Base-by-base conservation (phyloP, 2,888 invertebrate species). In the Trichogramma dendrolimi region DNA sequence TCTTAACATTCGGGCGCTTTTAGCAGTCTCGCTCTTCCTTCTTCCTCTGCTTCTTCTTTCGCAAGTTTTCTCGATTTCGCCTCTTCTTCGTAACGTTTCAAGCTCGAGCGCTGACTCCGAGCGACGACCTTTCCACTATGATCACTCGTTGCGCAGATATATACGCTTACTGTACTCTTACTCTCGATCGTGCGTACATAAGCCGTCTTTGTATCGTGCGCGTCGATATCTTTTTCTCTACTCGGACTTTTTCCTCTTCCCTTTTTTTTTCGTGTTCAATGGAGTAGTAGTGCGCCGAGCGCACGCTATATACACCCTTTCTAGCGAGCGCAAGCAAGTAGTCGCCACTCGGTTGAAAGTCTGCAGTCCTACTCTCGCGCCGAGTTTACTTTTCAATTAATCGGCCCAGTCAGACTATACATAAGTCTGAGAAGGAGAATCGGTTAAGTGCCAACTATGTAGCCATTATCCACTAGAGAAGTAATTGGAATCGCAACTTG, bases 341-440 rank as follows among this genome's bases (percentile, higher is more conserved):
- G 63, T 42, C 50, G 66, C 63, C 65, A 67, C 72, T 71, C 74
- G 27, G 27, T 70, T 67, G 72, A 74, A 73, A 76, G 74, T 75
- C 75, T 72, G 71, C 71, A 72, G 27, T 27, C 70, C 69, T 70
- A 68, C 60, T 73, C 71, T 70, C 72, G 27, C 69, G 75, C 75
- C 73, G 71, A 76, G 76, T 76, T 76, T 76, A 76, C 76, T 75
- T 76, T 76, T 75, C 76, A 76, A 75, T 76, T 76, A 76, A 76
- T 75, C 75, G 73, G 69, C 72, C 70, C 27, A 27, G 27, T 27
- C 27, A 27, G 27, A 27, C 27, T 27, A 27, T 27, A 27, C 27
- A 27, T 27, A 27, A 27, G 27, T 27, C 27, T 27, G 27, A 27
- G 27, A 27, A 27, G 27, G 27, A 42, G 14, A 61, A 69, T 69